Conservation (phyloP, 2,797 vertebrate genomes). For the Anguilla marmorata region DNA sequence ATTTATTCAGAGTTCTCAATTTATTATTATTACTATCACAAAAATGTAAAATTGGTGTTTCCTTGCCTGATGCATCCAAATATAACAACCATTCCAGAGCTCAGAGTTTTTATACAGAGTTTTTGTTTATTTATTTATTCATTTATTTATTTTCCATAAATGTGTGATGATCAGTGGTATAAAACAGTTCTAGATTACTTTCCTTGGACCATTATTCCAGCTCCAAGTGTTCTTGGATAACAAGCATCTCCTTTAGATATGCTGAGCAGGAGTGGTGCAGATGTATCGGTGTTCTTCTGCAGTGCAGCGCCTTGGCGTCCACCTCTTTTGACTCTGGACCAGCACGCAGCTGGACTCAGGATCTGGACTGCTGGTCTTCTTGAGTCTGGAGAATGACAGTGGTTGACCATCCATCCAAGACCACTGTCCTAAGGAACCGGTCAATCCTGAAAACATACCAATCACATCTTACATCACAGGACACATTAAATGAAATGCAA, state of each 20-base stretch:
- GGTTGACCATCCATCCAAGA: constrained; percentile 50
- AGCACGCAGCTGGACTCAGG: constrained; percentile 55
- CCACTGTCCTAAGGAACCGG: constrained; percentile 43
- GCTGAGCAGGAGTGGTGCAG: constrained; percentile 47
- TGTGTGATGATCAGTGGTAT: neutral
- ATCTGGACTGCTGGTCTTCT: constrained; percentile 32
- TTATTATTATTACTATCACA: neutral
- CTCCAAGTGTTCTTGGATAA: neutral
- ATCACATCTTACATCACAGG: constrained; percentile 42
- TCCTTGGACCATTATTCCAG: neutral
- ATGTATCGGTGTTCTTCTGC: constrained; percentile 50
- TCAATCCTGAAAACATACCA: constrained; percentile 48
- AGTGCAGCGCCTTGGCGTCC: constrained; percentile 45
- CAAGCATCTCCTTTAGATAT: constrained; percentile 34
- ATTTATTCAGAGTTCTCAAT: neutral
- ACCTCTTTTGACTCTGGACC: constrained; percentile 42
- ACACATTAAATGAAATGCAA: neutral
- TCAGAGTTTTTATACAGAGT: neutral
- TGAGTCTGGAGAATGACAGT: constrained; percentile 49
- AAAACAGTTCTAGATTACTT: neutral
- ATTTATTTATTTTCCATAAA: neutral
- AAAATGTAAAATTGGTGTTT: neutral
- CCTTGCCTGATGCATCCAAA: neutral
- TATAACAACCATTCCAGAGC: neutral
- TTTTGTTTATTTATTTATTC: neutral